Evolutionary conservation across 2,888 invertebrate genomes (phyloP).

Genomic region (Tortricodes alternella): DNA sequence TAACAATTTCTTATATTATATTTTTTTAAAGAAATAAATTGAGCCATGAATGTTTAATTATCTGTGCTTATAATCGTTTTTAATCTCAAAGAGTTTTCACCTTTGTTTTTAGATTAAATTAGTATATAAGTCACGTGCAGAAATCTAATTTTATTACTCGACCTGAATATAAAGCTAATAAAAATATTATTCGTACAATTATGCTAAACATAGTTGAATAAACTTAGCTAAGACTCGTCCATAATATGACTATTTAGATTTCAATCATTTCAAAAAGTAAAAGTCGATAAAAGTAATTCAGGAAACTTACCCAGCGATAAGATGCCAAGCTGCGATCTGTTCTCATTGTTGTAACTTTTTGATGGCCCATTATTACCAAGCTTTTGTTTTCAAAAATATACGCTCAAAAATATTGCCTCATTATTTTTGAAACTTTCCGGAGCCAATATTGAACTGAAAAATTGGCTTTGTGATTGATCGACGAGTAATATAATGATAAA

Average conservation of each 20-base stretch:
- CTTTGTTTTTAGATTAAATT: conserved; percentile 13
- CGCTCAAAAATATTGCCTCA: conserved; percentile 61
- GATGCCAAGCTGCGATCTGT: conserved; percentile 54
- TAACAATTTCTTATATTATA: too few relatives aligned
- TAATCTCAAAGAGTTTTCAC: neutral
- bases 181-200: neutral
- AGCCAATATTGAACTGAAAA: conserved; percentile 13
- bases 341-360: conserved; percentile 51
- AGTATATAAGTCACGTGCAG: conserved; percentile 16
- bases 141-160: conserved; percentile 14
- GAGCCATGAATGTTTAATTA: too few relatives aligned
- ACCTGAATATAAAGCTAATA: neutral
- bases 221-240: neutral
- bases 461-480: conserved; percentile 18
- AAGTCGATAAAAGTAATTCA: conserved; percentile 67
- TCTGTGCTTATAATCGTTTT: too few relatives aligned
- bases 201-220: neutral
- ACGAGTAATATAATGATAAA: neutral
- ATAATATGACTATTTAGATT: conserved; percentile 39
- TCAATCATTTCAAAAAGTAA: conserved; percentile 59
- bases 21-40: too few relatives aligned
- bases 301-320: conserved; percentile 63
- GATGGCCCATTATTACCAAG: conserved; percentile 57
- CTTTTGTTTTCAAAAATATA: conserved; percentile 66
- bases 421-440: conserved; percentile 46